A percentile compares a stretch with the other conserved stretches of the same genome.
Conservation (phyloP, 2,113 vertebrate genomes). For the Pelvicachromis taeniatus region DNA sequence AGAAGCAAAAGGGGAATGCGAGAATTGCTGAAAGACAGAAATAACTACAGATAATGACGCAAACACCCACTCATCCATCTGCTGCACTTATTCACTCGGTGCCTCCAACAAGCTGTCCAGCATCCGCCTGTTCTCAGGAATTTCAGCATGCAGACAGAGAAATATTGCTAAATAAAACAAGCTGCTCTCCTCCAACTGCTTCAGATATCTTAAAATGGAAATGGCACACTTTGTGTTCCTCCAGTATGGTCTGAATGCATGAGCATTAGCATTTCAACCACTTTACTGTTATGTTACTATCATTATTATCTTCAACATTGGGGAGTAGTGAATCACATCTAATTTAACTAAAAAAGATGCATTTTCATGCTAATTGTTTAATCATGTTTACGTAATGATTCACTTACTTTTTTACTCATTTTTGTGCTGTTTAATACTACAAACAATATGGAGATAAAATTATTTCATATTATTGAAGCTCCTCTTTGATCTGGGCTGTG, state of each 20-base stretch:
- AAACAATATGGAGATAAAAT: background rate
- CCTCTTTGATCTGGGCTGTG: background rate
- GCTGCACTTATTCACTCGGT: constrained; percentile 9
- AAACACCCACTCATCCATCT: constrained; percentile 52
- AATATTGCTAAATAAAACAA: background rate
- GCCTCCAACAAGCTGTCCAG: background rate
- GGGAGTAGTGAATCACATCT: background rate
- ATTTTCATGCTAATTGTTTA: background rate
- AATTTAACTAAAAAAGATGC: background rate
- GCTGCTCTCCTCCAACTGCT: background rate
- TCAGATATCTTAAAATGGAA: background rate
- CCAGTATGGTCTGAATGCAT: background rate
- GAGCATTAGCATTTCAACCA: background rate
- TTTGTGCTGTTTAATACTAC: background rate
- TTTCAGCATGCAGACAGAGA: background rate
- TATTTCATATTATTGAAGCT: background rate
- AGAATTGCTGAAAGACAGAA: constrained; percentile 11
- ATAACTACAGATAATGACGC: constrained; percentile 39
- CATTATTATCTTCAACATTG: background rate
- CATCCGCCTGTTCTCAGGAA: background rate
- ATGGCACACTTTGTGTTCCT: background rate
- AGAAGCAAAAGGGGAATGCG: background rate
- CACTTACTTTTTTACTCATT: rapidly evolving
- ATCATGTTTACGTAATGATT: background rate
- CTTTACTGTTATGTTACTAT: background rate